Base-by-base conservation (phyloP, 2,113 vertebrate genomes). In the Paralichthys olivaceus region DNA sequence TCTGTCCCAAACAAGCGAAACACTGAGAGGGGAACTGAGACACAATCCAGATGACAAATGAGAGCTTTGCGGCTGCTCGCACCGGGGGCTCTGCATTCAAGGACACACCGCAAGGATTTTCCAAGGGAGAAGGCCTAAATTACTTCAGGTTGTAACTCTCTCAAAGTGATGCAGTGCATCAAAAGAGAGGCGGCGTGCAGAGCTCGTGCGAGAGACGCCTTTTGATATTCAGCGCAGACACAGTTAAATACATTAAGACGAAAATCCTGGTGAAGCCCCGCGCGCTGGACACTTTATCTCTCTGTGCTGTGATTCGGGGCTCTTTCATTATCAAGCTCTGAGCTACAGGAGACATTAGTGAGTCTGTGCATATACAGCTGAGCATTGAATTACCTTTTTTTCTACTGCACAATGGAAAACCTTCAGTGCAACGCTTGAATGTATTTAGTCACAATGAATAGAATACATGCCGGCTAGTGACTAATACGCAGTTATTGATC, bases 41-140 rank as follows among this genome's bases (percentile, higher is more conserved):
- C 71, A 56, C 73, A 76, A 86, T 87, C 65, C 81, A 64, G 72
- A 80, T 84, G 88, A 89, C 77, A 83, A 84, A 88, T 86, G 83
- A 81, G 85, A 64, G 75, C 81, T 83, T 84, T 84, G 69, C 60
- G 73, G 78, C 80, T 80, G 73, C 34, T 85, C 32, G 56, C 75
- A 55, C 65, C 9, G 5, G 14, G 1, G 74, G 68, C 72, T 75
- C 43, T 25, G 65, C 26, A 72, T 83, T 90, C 88, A 91, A 91
- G 88, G 90, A 81, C 85, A 84, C 85, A 40, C 58, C 5, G 43
- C 81, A 75, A 83, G 72, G 84, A 59, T 83, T 84, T 79, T 89
- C 83, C 81, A 68, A 73, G 78, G 84, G 73, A 82, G 81, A 25
- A 62, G 67, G 67, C 67, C 80, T 68, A 70, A 89, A 84, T 89